Conservation (phyloP, 2,797 vertebrate species). For the Falco cherrug region DNA sequence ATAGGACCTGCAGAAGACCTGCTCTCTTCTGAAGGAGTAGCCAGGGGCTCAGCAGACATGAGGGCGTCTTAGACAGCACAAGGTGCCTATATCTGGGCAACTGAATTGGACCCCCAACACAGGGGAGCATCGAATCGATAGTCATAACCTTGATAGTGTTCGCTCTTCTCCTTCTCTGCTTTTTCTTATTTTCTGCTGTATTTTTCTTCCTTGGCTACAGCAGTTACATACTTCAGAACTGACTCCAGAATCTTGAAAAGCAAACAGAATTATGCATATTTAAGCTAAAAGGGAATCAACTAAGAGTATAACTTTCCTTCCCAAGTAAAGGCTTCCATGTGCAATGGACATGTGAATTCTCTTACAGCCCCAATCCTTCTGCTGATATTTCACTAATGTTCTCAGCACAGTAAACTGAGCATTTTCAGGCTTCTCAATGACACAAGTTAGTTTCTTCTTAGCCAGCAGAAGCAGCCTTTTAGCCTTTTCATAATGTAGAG, state of each 20-base stretch:
- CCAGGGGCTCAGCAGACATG: neutral
- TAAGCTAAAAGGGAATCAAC: neutral
- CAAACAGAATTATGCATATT: neutral
- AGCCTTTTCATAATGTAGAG: constrained; percentile 43
- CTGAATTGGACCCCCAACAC: neutral
- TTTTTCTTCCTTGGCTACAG: neutral
- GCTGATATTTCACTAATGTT: constrained; percentile 18
- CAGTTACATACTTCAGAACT: neutral
- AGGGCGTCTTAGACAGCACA: neutral
- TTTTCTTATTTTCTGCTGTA: neutral
- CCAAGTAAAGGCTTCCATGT: neutral
- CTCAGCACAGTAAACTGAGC: neutral
- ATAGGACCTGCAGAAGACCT: neutral
- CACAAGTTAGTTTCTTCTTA: constrained; percentile 37
- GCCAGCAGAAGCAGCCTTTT: constrained; percentile 45
- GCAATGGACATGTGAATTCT: neutral
- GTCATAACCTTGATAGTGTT: neutral
- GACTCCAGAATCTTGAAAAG: neutral
- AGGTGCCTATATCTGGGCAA: neutral
- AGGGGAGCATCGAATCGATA: neutral
- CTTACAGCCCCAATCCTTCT: neutral
- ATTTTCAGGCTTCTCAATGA: constrained; percentile 44
- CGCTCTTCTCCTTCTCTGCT: neutral
- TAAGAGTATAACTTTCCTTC: neutral
- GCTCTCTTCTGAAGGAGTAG: neutral